Evolutionary conservation across 2,888 invertebrate genomes (phyloP).

Genomic region (Opisthograptis luteolata): DNA sequence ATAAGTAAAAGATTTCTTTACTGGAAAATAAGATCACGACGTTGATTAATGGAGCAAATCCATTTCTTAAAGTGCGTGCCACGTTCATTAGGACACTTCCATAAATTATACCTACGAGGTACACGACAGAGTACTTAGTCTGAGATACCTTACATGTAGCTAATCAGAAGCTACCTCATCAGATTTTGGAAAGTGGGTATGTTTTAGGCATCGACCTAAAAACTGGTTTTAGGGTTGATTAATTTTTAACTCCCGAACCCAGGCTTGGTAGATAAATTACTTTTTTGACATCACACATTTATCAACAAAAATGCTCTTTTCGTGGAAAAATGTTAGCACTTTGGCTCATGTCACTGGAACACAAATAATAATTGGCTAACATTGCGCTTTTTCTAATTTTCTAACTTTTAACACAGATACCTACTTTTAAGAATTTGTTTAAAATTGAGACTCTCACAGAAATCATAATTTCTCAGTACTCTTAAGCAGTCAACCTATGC

Average conservation of each 20-base stretch:
- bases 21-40: conserved; percentile 56
- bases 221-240: no score
- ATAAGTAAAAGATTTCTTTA: conserved; percentile 43
- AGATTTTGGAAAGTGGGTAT: background rate
- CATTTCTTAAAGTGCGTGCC: conserved; percentile 66
- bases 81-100: conserved; percentile 54
- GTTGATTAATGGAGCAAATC: conserved; percentile 66
- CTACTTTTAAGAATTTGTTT: no score
- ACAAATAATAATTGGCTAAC: no score
- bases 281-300: no score
- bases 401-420: no score
- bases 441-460: background rate
- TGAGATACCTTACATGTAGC: conserved; percentile 16
- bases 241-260: no score
- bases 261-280: no score
- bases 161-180: conserved; percentile 2
- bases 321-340: no score
- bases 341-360: no score
- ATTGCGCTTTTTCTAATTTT: no score
- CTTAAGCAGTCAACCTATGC: conserved; percentile 14
- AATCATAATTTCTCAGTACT: conserved; percentile 9
- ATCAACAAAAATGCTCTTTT: no score
- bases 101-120: conserved; percentile 49
- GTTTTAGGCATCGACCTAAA: no score
- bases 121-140: conserved; percentile 24